Evolutionary conservation across 2,797 vertebrate genomes (phyloP).

Genomic region (Artibeus jamaicensis): DNA sequence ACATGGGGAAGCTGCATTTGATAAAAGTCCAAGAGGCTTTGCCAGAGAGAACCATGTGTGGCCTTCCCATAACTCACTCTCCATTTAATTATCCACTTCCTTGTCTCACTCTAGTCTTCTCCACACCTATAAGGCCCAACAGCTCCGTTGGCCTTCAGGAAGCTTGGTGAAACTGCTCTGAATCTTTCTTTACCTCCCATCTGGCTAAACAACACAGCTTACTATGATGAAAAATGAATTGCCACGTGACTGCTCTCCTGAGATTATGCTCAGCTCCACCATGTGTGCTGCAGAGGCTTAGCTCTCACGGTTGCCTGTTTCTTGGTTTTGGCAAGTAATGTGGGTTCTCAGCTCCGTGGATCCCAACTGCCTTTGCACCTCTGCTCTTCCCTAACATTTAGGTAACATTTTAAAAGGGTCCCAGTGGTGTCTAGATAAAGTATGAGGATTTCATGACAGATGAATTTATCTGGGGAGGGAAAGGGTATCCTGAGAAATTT

Average conservation of each 20-base stretch:
- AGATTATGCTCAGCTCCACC: not conserved
- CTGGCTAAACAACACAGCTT: not conserved
- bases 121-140: not conserved
- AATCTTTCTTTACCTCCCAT: not conserved
- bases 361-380: not conserved
- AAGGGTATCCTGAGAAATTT: slow-evolving; percentile 21
- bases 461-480: not conserved
- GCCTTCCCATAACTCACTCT: not conserved
- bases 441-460: not conserved
- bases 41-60: not conserved
- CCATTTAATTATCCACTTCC: not conserved
- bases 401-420: slow-evolving; percentile 41
- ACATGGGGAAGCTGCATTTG: not conserved
- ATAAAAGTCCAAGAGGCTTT: not conserved
- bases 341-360: not conserved
- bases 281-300: not conserved
- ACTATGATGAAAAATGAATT: not conserved
- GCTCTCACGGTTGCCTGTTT: not conserved
- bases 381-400: not conserved
- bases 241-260: not conserved
- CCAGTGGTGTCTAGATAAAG: not conserved
- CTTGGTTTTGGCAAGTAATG: slow-evolving; percentile 42
- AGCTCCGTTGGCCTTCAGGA: not conserved
- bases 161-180: not conserved
- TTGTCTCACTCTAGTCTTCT: not conserved